Evolutionary conservation across 2,113 vertebrate species (phyloP).

Genomic region (Solenodon paradoxus): DNA sequence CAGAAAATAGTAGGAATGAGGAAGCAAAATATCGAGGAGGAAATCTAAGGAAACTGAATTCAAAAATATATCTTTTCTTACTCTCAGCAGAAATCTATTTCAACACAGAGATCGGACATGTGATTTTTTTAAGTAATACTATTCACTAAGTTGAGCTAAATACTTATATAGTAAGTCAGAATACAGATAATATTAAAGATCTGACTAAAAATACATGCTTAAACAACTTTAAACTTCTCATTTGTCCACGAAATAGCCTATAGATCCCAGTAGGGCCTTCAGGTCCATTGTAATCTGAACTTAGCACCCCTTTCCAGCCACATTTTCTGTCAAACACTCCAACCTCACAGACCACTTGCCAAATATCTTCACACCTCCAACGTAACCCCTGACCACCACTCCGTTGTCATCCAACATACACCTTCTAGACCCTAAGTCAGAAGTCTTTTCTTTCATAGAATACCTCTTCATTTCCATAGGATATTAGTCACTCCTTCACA

Average conservation of each 20-base stretch:
- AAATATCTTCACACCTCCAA: not conserved
- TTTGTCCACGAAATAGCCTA: not conserved
- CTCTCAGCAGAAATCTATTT: not conserved
- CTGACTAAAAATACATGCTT: not conserved
- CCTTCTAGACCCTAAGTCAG: not conserved
- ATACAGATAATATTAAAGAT: not conserved
- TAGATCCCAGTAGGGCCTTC: not conserved
- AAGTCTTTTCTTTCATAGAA: not conserved
- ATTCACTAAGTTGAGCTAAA: not conserved
- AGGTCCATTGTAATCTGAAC: not conserved
- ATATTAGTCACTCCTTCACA: not conserved
- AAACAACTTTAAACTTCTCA: not conserved
- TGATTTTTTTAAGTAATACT: not conserved
- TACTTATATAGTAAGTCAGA: not conserved
- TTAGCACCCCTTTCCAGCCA: not conserved
- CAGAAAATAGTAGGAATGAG: not conserved
- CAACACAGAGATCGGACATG: not conserved
- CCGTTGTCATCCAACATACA: not conserved
- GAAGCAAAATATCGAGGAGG: not conserved
- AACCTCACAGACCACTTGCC: not conserved
- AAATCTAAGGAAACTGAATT: not conserved
- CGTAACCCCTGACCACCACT: not conserved
- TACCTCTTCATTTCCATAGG: not conserved
- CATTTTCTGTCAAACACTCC: not conserved
- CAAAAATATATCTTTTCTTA: not conserved